Base-by-base conservation (phyloP, 1,140 invertebrate genomes). In the Antheraea mylitta region DNA sequence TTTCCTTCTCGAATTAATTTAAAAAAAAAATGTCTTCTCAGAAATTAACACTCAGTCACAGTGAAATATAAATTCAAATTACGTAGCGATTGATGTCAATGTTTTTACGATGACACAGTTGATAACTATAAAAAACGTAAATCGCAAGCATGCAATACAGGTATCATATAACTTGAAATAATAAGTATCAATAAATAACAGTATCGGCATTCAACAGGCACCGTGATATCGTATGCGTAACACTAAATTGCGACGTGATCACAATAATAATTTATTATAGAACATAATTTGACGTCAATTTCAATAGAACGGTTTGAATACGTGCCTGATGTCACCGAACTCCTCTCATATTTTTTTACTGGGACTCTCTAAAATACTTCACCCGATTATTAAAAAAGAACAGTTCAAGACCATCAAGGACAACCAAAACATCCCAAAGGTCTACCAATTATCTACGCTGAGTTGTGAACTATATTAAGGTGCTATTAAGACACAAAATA, bases 251-350 rank as follows among this genome's bases (percentile, higher is more conserved):
- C 30, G 18, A 61, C 59, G 30, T 61, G 59, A 61, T 61, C 59
- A 22, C 18, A 61, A 61, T 61, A 19, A 0, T 19, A 18, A 61
- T 22, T 61, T 22, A 61, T 61, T 61, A 61, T 13, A 61, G 30
- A 61, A 61, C 16, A 19, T 22, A 61, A 61, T 61, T 22, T 61
- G 18, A 61, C 59, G 59, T 19, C 59, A 61, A 10, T 61, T 8
- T 18, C 30, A 61, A 61, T 9, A 61, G 30, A 61, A 61, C 59
- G 59, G 22, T 36, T 16, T 53, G 16, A 2, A 53, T 53, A 53
- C 45, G 45, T 53, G 45, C 45, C 45, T 16, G 5, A 53, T 10
- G 16, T 16, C 11, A 53, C 45, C 45, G 10, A 61, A 61, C 7
- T 22, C 18, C 18, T 61, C n/a, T 61, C 3, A 61, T 19, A 19